Evolutionary conservation across 2,113 vertebrate genomes (phyloP).

Genomic region (Panurus biarmicus): DNA sequence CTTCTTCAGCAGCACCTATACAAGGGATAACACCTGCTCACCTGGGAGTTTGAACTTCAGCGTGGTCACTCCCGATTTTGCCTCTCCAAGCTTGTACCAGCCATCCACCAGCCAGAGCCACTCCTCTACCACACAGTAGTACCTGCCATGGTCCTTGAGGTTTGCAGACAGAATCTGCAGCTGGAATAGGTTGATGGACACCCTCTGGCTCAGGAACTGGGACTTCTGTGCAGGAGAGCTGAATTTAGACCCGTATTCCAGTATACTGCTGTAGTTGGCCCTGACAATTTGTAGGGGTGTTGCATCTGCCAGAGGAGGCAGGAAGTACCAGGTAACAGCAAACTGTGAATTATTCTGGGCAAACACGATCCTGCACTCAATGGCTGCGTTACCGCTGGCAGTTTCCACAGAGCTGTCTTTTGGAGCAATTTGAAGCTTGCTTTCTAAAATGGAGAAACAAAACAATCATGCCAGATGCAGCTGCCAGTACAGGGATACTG

Average conservation of each 20-base stretch:
- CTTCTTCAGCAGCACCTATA: neutral
- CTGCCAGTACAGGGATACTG: neutral
- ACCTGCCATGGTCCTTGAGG: slow-evolving; percentile 59
- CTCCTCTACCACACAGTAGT: slow-evolving; percentile 79
- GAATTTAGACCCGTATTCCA: slow-evolving; percentile 49
- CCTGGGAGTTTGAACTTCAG: slow-evolving; percentile 58
- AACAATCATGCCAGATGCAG: neutral
- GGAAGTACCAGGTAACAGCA: slow-evolving; percentile 56
- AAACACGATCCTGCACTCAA: slow-evolving; percentile 37
- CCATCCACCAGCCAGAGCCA: slow-evolving; percentile 63
- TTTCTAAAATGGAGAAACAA: slow-evolving; percentile 51
- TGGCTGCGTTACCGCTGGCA: neutral
- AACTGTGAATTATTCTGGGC: slow-evolving; percentile 17
- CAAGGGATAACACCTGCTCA: neutral
- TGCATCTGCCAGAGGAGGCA: neutral
- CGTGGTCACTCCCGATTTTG: slow-evolving; percentile 30
- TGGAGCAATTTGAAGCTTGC: slow-evolving; percentile 24
- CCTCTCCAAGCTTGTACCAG: slow-evolving; percentile 52
- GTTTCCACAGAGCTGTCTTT: slow-evolving; percentile 6
- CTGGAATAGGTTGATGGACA: slow-evolving; percentile 50
- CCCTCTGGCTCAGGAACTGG: slow-evolving; percentile 53
- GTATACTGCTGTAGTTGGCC: neutral
- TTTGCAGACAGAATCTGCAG: slow-evolving; percentile 59
- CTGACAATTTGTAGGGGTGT: slow-evolving; percentile 32
- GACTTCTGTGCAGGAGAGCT: slow-evolving; percentile 10